Evolutionary conservation across 2,113 vertebrate species (phyloP), one percentile per base, ranked within the genome.

Genomic region (Apistogramma diplotaenia): DNA sequence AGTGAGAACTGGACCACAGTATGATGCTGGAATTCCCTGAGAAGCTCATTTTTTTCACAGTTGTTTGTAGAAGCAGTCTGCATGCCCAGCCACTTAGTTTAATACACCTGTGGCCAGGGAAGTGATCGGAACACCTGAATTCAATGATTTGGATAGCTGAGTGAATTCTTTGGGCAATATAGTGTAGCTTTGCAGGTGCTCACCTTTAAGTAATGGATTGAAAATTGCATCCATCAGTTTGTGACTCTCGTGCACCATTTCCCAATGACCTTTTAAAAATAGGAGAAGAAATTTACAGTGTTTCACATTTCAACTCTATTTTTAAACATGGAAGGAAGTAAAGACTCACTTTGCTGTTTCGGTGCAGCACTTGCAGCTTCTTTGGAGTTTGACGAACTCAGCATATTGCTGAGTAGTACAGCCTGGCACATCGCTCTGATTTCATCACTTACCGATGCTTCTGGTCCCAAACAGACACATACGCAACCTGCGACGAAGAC

Each of bases 391-490:
- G 8, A n/a, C 40, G 31, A 74, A 35, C 54, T 87, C 80, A 94
- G 67, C 73, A 1, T 91, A 62, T 51, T 91, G 6, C 87, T 88
- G 77, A 90, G 91, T 94, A 4, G 92, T 54, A 94, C 51, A 0
- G 94, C 95, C 74, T 97, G 97, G 37, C 95, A 95, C 74, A 90
- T 88, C 0, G 95, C 96, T 85, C 92, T 89, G 55, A 98, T 94
- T 88, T 97, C 62, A 23, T 96, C 93, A 62, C 55, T 78, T 0
- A 94, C 93, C 19, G 90, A 92, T 1, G 94, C 95, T 2, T 78
- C 85, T 21, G 89, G 85, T 72, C 93, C 93, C 93, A 97, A 87
- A 77, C 95, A 96, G 19, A 97, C 94, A 29, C 89, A 89, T 1
- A 97, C 84, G 8, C 87, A 74, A 1, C 93, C 95, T 97, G 7